Evolutionary conservation across 2,888 invertebrate species (phyloP).

Genomic region (Cinara cedri): DNA sequence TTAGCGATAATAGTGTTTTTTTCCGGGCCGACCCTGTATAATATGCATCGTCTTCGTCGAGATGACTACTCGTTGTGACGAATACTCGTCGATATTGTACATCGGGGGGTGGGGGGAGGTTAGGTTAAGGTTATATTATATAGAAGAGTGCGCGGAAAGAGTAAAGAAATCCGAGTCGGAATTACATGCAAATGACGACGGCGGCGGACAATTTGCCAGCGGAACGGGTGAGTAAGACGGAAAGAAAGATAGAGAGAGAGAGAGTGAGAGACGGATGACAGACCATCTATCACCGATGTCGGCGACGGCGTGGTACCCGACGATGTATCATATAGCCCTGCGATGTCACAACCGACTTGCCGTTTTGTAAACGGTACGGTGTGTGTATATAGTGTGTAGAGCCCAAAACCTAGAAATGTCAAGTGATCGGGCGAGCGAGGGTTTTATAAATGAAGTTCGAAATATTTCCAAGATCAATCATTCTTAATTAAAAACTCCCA

Average conservation of each 20-base stretch:
- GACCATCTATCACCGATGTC: slow-evolving; percentile 41
- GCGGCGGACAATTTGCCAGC: slow-evolving; percentile 41
- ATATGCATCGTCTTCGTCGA: too few relatives aligned
- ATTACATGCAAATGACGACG: slow-evolving; percentile 50
- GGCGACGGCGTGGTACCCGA: background rate
- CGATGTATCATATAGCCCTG: slow-evolving; percentile 49
- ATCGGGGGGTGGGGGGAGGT: background rate
- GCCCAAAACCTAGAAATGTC: slow-evolving; percentile 33
- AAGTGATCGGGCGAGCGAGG: slow-evolving; percentile 29
- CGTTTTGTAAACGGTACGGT: slow-evolving; percentile 43
- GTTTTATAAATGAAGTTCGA: slow-evolving; percentile 44
- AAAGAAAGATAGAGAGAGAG: slow-evolving; percentile 11
- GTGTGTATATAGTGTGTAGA: background rate
- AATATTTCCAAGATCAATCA: slow-evolving; percentile 35
- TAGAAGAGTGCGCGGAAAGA: background rate
- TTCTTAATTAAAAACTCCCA: slow-evolving; percentile 36
- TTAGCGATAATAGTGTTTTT: slow-evolving; percentile 31
- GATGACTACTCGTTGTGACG: background rate
- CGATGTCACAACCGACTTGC: slow-evolving; percentile 37
- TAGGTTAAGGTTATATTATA: too few relatives aligned
- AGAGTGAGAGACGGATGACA: slow-evolving; percentile 27
- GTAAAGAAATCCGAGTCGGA: slow-evolving; percentile 32
- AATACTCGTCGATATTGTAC: background rate
- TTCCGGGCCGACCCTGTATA: background rate
- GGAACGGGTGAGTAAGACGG: background rate